phyloP scores from a whole-genome alignment of 2,113 vertebrate genomes.

The Psittacara wagleri region DNA sequence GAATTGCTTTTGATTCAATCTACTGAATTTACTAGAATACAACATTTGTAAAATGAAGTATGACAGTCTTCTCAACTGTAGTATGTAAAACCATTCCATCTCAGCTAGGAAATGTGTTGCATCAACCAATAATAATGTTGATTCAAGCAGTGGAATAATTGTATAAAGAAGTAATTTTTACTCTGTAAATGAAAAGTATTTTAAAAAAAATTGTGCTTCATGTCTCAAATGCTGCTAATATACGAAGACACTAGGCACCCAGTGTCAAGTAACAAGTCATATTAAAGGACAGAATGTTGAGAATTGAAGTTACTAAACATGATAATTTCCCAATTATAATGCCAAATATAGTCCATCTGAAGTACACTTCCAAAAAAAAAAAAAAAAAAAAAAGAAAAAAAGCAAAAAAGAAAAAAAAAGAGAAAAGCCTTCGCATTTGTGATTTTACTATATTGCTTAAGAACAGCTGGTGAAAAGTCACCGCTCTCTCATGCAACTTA shows the following conservation, averaged over 20 bases:
- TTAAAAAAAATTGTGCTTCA: neutral
- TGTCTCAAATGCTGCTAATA: neutral
- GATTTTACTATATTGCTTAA: neutral
- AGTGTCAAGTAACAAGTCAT: neutral
- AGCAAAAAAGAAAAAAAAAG: too few species aligned
- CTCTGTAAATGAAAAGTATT: neutral
- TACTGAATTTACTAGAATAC: neutral
- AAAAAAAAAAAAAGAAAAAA: neutral
- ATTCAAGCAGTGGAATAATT: neutral
- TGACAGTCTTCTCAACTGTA: neutral
- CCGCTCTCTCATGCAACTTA: neutral
- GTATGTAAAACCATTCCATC: neutral
- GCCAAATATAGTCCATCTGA: neutral
- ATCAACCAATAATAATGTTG: neutral
- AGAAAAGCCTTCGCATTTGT: neutral
- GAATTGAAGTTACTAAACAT: neutral
- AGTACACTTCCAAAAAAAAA: neutral
- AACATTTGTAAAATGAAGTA: neutral
- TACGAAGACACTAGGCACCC: neutral
- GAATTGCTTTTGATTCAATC: neutral
- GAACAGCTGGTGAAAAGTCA: neutral
- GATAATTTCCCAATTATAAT: neutral
- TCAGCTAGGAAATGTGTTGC: neutral
- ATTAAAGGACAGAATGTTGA: neutral
- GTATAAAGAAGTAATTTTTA: neutral